These are phyloP conservation scores for Stichopus chloronotus DNA, from an alignment of 35 echinoderm and acorn worm species.

Conservation along the genomic window DNA sequence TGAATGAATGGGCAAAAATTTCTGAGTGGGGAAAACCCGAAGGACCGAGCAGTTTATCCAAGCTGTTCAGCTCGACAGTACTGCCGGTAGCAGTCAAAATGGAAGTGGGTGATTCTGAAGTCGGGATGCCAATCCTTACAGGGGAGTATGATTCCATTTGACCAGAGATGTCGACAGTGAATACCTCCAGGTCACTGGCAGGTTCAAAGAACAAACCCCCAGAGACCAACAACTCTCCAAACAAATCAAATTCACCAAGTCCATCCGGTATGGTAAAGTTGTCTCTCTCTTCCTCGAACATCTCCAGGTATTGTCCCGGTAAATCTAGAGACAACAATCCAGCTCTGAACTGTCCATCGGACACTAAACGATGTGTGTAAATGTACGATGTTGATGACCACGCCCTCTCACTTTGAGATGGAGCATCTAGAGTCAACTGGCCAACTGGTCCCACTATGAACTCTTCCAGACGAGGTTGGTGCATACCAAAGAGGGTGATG, in stretches of 20 bases:
- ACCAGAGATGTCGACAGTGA: not conserved
- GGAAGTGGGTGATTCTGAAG: not conserved
- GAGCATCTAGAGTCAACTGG: not conserved
- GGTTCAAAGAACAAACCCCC: not conserved
- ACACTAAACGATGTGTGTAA: not conserved
- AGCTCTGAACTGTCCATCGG: not conserved
- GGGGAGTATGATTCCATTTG: not conserved
- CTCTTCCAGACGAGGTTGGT: not conserved
- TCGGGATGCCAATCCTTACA: not conserved
- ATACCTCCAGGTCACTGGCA: not conserved
- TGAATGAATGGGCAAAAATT: not conserved
- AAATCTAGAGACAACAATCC: not conserved
- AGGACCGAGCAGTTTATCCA: not conserved
- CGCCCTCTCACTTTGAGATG: not conserved
- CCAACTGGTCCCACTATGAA: not conserved
- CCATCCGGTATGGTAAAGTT: not conserved
- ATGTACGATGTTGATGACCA: not conserved
- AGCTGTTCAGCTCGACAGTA: not conserved
- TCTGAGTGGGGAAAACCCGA: not conserved
- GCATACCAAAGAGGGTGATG: not conserved
- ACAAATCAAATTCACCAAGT: not conserved
- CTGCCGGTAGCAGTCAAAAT: not conserved
- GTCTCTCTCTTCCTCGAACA: not conserved
- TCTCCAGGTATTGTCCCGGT: not conserved
- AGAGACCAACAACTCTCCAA: not conserved